Percentiles rank a stretch among this genome's conserved stretches.
phyloP scores from a whole-genome alignment of 2,113 vertebrate genomes.

The Poeciliopsis occidentalis region DNA sequence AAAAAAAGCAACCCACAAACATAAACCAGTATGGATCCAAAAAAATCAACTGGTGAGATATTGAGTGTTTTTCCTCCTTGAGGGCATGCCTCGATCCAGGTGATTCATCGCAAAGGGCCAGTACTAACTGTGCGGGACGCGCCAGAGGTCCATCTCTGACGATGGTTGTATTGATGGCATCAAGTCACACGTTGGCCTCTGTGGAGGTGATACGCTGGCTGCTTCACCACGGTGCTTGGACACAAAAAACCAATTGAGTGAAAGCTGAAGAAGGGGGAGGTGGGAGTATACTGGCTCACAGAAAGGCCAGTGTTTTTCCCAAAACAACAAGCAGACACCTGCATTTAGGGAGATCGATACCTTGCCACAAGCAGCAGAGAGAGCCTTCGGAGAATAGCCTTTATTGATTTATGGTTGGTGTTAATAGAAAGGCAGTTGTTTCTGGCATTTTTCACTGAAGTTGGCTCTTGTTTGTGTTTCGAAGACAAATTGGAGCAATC shows the following conservation, averaged over 20 bases:
- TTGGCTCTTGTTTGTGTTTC: constrained; percentile 26
- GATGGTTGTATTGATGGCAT: constrained; percentile 83
- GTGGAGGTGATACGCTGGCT: constrained; percentile 56
- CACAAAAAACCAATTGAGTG: constrained; percentile 25
- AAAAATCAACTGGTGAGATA: constrained; percentile 70
- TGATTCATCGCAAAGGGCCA: constrained; percentile 51
- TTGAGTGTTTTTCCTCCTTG: constrained; percentile 77
- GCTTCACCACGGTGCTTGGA: constrained; percentile 48
- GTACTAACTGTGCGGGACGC: constrained; percentile 32
- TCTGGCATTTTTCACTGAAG: constrained; percentile 36
- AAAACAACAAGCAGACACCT: constrained; percentile 72
- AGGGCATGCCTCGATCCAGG: constrained; percentile 62
- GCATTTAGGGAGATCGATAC: constrained; percentile 78
- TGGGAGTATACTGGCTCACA: constrained; percentile 43
- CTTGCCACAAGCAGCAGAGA: constrained; percentile 61
- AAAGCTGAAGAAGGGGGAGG: constrained; percentile 28
- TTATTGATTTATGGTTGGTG: constrained; percentile 67
- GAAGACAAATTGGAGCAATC: constrained; percentile 32
- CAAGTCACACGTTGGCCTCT: constrained; percentile 80
- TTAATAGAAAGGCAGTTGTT: constrained; percentile 64
- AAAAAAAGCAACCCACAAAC: constrained; percentile 29
- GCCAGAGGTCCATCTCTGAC: constrained; percentile 62
- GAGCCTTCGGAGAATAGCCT: constrained; percentile 52
- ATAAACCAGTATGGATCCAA: constrained; percentile 65
- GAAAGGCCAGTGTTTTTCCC: constrained; percentile 51